Evolutionary conservation across 2,797 vertebrate species (phyloP).

Genomic region (Neoniphon sammara): DNA sequence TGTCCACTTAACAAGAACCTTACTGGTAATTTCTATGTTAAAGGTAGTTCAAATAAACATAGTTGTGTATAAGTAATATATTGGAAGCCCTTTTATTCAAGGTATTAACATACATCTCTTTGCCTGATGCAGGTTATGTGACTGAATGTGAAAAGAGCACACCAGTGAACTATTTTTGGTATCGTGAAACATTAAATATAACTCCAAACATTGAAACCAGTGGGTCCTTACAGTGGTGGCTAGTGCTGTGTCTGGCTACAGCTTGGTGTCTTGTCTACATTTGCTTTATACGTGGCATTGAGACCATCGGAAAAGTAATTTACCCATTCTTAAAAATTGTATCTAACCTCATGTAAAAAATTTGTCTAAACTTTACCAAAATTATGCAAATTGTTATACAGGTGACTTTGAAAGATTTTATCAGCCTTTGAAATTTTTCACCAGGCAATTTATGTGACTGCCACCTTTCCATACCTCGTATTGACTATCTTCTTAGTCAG

Average conservation of each 20-base stretch:
- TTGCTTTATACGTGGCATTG: conserved; percentile 86
- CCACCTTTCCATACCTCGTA: conserved; percentile 82
- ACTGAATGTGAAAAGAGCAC: conserved; percentile 84
- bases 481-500: conserved; percentile 83
- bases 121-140: conserved; percentile 73
- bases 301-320: conserved; percentile 87
- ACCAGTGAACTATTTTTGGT: conserved; percentile 89
- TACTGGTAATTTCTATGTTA: conserved; percentile 77
- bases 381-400: not conserved
- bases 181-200: conserved; percentile 86
- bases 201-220: conserved; percentile 73
- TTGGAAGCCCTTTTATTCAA: not conserved
- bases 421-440: conserved; percentile 7
- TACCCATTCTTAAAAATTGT: too few relatives aligned
- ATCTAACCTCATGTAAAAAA: too few relatives aligned
- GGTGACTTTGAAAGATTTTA: not conserved
- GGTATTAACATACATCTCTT: not conserved
- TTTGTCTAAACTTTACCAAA: too few relatives aligned
- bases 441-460: conserved; percentile 84
- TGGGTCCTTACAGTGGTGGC: conserved; percentile 82
- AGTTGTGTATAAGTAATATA: not conserved
- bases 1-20: conserved; percentile 83
- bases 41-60: not conserved
- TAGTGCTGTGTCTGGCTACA: conserved; percentile 81
- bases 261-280: conserved; percentile 86